Base-by-base conservation (phyloP, 2,113 vertebrate species). In the Hoplias malabaricus region DNA sequence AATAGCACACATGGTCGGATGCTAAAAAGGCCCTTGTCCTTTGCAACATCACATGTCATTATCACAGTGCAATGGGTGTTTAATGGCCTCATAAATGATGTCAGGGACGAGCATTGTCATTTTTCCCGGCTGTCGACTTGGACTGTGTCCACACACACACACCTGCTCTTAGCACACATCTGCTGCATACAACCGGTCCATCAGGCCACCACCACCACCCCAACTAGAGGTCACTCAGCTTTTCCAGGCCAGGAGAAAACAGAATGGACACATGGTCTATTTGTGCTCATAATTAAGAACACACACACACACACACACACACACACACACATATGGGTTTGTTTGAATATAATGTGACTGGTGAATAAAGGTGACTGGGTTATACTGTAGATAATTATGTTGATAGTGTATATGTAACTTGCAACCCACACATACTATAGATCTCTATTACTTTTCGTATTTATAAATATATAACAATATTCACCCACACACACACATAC, bases 241-340 rank as follows among this genome's bases (percentile, higher is more conserved):
- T 31, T 50, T 38, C 38, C 46, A n/a, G 27, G 48, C 88, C 79
- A 85, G 83, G 82, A 33, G 48, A 89, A 87, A 83, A 61, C 57
- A 40, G 68, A 69, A 38, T 25, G 57, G 31, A 61, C 63, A 74
- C 53, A 46, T 61, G 38, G 71, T 23, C 48, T 72, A 42, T 65
- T 79, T 87, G 31, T 86, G 85, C 81, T 84, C 69, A 86, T 87
- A 74, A 80, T 81, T 88, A 88, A 88, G 70, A 89, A 75, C 79
- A 84, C 86, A 83, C 31, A 33, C 29, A 33, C 85, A 80, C 79
- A 40, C 53, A 0, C 59, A 54, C 8, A 25, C 82, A 79, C 61
- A 69, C 62, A 65, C 63, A 78, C 38, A 61, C 74, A 84, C 68
- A 69, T 75, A 48, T 2, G 54, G 53, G 21, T 0, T 29, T 5